phyloP scores from a whole-genome alignment of 1,140 invertebrate genomes.

The Andricus grossulariae region DNA sequence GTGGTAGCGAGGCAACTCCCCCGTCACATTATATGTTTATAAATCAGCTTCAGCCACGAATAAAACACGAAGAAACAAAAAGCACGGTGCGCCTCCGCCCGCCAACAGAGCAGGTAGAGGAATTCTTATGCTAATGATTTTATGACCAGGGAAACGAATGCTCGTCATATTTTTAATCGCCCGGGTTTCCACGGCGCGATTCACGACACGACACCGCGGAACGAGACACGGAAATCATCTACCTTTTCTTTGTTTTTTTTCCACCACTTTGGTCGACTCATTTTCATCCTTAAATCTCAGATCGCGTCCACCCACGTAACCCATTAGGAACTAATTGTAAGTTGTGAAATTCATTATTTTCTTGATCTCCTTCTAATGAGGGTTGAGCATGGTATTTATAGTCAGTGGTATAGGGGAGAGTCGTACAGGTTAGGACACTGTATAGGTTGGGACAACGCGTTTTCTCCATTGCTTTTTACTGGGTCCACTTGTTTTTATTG shows the following conservation, averaged over 20 bases:
- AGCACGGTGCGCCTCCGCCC: conserved; percentile 44
- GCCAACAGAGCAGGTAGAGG: conserved; percentile 70
- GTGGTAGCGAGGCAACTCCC: conserved; percentile 76
- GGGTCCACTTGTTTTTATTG: no score
- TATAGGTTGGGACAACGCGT: no score
- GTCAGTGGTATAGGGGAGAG: no score
- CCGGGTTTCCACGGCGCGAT: conserved; percentile 61
- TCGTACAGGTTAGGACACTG: no score
- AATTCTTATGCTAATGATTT: conserved; percentile 78
- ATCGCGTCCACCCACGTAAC: background rate
- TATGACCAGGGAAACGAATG: conserved; percentile 76
- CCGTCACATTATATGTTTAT: conserved; percentile 78
- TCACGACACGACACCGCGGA: conserved; percentile 40
- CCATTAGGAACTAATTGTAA: no score
- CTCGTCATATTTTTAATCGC: conserved; percentile 77
- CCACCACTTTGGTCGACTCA: conserved; percentile 24
- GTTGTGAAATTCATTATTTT: no score
- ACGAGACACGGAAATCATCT: conserved; percentile 60
- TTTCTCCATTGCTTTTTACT: no score
- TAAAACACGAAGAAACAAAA: conserved; percentile 51
- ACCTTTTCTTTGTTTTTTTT: conserved; percentile 34
- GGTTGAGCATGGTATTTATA: no score
- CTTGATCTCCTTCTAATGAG: no score
- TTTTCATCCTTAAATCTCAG: conserved; percentile 2
- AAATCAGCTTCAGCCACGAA: conserved; percentile 71